Base-by-base conservation (phyloP, 2,113 vertebrate genomes). In the Porphyrio hochstetteri region DNA sequence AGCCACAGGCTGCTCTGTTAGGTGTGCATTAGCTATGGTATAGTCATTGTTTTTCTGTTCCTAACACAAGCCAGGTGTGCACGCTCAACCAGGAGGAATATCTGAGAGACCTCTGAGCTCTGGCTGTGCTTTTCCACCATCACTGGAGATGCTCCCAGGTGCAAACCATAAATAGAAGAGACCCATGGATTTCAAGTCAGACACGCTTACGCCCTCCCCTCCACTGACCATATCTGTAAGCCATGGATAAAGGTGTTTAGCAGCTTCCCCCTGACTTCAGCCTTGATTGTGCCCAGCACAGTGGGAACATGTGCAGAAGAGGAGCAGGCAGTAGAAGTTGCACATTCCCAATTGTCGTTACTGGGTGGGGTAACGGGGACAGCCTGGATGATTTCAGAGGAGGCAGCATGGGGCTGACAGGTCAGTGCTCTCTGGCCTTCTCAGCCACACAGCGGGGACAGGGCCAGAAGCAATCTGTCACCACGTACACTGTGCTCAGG, bases 221-320 rank as follows among this genome's bases (percentile, higher is more conserved):
- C 33, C 38, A 46, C 38, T 27, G 25, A 19, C 0, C 5, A n/a
- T 6, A 27, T 5, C 10, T 64, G 65, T 17, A 18, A 44, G 35
- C 5, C 80, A 59, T 1, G 27, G 68, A 46, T 16, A 12, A 60
- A 69, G 72, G 31, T 2, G 7, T 44, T 16, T 5, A 89, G 64
- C 59, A 86, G 53, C 64, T 83, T 65, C 17, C 27, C 52, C 36
- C 14, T 7, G 6, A 23, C 24, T 60, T 36, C 78, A 79, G 82
- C 82, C 48, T 64, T 2, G 9, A 13, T 23, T 1, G 1, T 7
- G 35, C 16, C 65, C 68, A 72, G 61, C 16, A 16, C 46, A 42
- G 23, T 0, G 8, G 48, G 56, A 75, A 33, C 4, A 6, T 0
- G 5, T 0, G 8, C 93, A 48, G 87, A 71, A 71, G 67, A 76